Evolutionary conservation across 92 coral and sea anemone species (phyloP), one percentile per base, ranked within the genome.

Genomic region (Pocillopora meandrina): DNA sequence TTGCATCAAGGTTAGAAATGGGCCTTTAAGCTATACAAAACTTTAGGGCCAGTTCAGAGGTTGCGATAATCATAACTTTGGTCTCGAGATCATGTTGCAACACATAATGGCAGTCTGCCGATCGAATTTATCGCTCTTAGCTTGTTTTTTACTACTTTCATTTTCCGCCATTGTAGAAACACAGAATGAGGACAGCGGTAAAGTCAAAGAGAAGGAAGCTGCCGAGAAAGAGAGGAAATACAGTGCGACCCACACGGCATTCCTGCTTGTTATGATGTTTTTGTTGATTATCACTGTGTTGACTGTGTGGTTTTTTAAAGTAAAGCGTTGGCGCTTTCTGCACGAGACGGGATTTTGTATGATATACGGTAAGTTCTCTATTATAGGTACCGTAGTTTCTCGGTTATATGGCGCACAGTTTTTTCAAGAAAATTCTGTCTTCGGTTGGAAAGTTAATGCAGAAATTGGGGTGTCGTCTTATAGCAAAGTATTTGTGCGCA

Each of bases 271-370:
- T 81, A 91, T 95, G 86, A 94, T 96, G 95, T 95, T 92, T 10
- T 75, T 96, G 61, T 89, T 96, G 60, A 91, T 96, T 26, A 35
- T 92, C 34, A 94, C 99, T 0, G 98, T 96, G 47, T 68, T 96
- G 33, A 96, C 99, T 17, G 92, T 94, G 21, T 96, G 99, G 99
- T 77, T 96, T 52, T 96, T 96, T 84, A 96, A 96, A 82, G 99
- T 96, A 73, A 92, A 91, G 68, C 86, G 99, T 11, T 96, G 94
- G 78, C 99, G 99, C 36, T 96, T 96, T 90, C 90, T 96, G 42
- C 99, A 96, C 85, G 99, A 96, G 83, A 96, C 99, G 2, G 99
- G 99, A 42, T 95, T 96, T 59, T 92, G 99, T 82, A 92, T 96
- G 96, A 92, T 96, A n/a, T 96, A 96, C 84, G 99, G 99, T 96